Evolutionary conservation across 2,113 vertebrate genomes (phyloP).

Genomic region (Perca flavescens): DNA sequence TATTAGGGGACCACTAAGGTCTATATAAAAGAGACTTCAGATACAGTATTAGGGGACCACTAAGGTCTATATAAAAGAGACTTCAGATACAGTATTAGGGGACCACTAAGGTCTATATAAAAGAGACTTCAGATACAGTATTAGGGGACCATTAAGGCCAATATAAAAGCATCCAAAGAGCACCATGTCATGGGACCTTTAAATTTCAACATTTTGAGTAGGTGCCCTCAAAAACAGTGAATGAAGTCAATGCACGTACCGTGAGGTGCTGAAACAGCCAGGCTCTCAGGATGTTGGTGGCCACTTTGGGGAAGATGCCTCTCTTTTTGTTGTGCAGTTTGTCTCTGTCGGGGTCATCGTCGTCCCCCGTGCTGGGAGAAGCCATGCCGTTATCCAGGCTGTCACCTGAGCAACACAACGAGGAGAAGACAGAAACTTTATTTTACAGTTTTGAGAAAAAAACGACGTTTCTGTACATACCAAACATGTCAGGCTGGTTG

Average conservation of each 20-base stretch:
- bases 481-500: background rate
- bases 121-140: too few relatives aligned
- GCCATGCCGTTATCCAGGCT: slow-evolving; percentile 93
- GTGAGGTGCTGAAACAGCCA: slow-evolving; percentile 99
- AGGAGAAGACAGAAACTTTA: background rate
- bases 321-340: slow-evolving; percentile 97
- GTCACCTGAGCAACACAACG: slow-evolving; percentile 86
- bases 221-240: too few relatives aligned
- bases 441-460: background rate
- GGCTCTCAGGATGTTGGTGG: slow-evolving; percentile 98
- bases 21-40: too few relatives aligned
- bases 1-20: too few relatives aligned
- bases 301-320: slow-evolving; percentile 98
- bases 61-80: too few relatives aligned
- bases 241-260: slow-evolving; percentile 75
- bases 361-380: slow-evolving; percentile 95
- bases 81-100: too few relatives aligned
- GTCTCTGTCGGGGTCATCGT: slow-evolving; percentile 95
- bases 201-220: background rate
- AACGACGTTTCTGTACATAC: background rate
- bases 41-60: too few relatives aligned
- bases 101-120: too few relatives aligned
- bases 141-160: too few relatives aligned
- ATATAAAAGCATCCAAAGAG: too few relatives aligned
- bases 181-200: too few relatives aligned